These are phyloP conservation scores for Aplidium turbinatum DNA, from an alignment of 23 tunicate genomes.

Conservation along the genomic window DNA sequence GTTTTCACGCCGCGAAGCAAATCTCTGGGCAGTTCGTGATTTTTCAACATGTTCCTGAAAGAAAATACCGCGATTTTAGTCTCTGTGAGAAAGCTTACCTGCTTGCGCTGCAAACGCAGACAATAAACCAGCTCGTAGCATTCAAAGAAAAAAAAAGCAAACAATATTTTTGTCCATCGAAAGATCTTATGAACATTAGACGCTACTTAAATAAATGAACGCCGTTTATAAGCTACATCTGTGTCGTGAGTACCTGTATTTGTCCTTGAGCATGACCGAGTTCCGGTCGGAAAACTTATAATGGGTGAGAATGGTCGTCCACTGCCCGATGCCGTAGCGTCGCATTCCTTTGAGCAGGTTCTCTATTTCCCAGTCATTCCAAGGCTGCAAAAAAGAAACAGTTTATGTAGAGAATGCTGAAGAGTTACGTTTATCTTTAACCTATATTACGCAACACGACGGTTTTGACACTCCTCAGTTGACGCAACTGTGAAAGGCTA, in stretches of 20 bases:
- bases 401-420: background rate
- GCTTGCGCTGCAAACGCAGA: too few relatives aligned
- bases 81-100: too few relatives aligned
- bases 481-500: too few relatives aligned
- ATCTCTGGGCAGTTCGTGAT: constrained; percentile 32
- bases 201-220: too few relatives aligned
- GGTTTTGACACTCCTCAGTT: too few relatives aligned
- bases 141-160: too few relatives aligned
- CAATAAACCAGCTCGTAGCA: too few relatives aligned
- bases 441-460: too few relatives aligned
- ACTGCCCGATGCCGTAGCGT: constrained; percentile 69
- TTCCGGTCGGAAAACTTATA: constrained; percentile 55
- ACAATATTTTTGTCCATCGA: too few relatives aligned
- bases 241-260: constrained; percentile 58
- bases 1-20: constrained; percentile 1
- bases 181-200: too few relatives aligned
- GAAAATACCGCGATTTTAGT: background rate
- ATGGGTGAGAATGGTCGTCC: constrained; percentile 67
- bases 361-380: constrained; percentile 55
- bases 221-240: too few relatives aligned
- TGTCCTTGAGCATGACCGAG: constrained; percentile 76
- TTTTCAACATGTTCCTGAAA: constrained; percentile 37
- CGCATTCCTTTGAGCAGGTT: constrained; percentile 50
- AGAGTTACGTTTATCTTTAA: too few relatives aligned
- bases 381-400: constrained; percentile 27